A percentile compares a stretch with the other conserved stretches of the same genome.
These are phyloP conservation scores for Platygyra sinensis DNA, from an alignment of 64 coral and sea anemone genomes.

Conservation along the genomic window DNA sequence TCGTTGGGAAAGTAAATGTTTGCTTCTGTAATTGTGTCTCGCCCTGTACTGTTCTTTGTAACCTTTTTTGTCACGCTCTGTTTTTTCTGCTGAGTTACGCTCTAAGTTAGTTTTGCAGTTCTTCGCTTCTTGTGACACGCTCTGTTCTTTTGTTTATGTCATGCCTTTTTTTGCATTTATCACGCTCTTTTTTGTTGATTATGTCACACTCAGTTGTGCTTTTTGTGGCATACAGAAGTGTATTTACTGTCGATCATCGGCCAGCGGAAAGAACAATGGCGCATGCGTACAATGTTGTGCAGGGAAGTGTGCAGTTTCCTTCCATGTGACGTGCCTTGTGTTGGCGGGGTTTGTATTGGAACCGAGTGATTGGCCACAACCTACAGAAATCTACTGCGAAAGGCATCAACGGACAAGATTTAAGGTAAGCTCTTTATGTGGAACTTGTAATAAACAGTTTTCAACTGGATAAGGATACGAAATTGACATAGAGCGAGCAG, in stretches of 20 bases:
- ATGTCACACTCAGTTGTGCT: background rate
- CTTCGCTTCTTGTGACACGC: too few relatives aligned
- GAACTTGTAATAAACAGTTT: background rate
- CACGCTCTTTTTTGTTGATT: background rate
- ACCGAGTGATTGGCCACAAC: constrained; percentile 86
- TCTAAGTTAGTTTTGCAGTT: too few relatives aligned
- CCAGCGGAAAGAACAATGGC: constrained; percentile 21
- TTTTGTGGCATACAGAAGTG: constrained; percentile 41
- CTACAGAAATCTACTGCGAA: constrained; percentile 79
- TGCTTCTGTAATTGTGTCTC: background rate
- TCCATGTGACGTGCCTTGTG: constrained; percentile 73
- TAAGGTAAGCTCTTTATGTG: constrained; percentile 39
- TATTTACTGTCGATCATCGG: constrained; percentile 42
- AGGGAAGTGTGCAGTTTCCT: constrained; percentile 86
- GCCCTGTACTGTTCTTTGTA: too few relatives aligned
- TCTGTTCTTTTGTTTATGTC: too few relatives aligned
- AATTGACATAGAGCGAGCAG: too few relatives aligned
- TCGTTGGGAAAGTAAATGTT: background rate
- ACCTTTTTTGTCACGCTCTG: background rate
- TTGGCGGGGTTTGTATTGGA: constrained; percentile 73
- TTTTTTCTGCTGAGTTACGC: background rate
- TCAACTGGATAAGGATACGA: too few relatives aligned
- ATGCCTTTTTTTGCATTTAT: too few relatives aligned
- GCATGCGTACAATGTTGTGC: constrained; percentile 87
- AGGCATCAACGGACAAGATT: constrained; percentile 76